phyloP scores from a whole-genome alignment of 2,797 vertebrate species.

The Gobionotothen gibberifrons region DNA sequence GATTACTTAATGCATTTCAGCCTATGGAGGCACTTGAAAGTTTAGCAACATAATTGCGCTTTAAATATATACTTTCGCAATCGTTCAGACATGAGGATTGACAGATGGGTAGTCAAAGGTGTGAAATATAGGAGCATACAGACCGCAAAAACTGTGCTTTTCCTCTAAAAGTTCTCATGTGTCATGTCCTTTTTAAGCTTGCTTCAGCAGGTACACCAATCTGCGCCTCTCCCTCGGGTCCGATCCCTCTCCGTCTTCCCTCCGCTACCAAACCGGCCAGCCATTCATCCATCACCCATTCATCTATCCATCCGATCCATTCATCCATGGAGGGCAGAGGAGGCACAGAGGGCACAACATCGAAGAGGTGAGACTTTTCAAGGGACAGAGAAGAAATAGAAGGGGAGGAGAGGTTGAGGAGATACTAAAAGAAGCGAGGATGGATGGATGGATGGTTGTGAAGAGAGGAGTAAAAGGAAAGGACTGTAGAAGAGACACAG shows the following conservation, averaged over 20 bases:
- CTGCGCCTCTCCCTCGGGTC: slow-evolving; percentile 61
- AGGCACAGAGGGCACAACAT: slow-evolving; percentile 34
- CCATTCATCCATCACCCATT: slow-evolving; percentile 71
- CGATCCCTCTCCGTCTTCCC: slow-evolving; percentile 63
- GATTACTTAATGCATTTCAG: slow-evolving; percentile 8
- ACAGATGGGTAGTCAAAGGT: slow-evolving; percentile 31
- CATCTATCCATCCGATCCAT: slow-evolving; percentile 62
- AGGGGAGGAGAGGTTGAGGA: slow-evolving; percentile 13
- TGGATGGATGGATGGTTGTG: not conserved
- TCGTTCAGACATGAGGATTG: slow-evolving; percentile 29
- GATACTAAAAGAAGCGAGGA: slow-evolving; percentile 18
- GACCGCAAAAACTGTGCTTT: slow-evolving; percentile 14
- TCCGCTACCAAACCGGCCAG: slow-evolving; percentile 45
- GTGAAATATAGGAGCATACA: slow-evolving; percentile 30
- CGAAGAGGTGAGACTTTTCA: slow-evolving; percentile 37
- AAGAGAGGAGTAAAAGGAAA: slow-evolving; percentile 42
- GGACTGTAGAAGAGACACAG: slow-evolving; percentile 44
- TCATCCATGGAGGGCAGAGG: slow-evolving; percentile 69
- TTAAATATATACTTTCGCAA: slow-evolving; percentile 17
- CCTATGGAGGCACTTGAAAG: not conserved
- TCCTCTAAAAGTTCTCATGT: slow-evolving; percentile 49
- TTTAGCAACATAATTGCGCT: slow-evolving; percentile 10
- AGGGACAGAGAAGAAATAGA: not conserved
- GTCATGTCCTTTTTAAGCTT: slow-evolving; percentile 76
- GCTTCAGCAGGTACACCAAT: slow-evolving; percentile 75